Percentiles rank a stretch among this genome's conserved stretches.
Evolutionary conservation across 2,888 invertebrate species (phyloP).

Genomic region (Caenorhabditis sp.): DNA sequence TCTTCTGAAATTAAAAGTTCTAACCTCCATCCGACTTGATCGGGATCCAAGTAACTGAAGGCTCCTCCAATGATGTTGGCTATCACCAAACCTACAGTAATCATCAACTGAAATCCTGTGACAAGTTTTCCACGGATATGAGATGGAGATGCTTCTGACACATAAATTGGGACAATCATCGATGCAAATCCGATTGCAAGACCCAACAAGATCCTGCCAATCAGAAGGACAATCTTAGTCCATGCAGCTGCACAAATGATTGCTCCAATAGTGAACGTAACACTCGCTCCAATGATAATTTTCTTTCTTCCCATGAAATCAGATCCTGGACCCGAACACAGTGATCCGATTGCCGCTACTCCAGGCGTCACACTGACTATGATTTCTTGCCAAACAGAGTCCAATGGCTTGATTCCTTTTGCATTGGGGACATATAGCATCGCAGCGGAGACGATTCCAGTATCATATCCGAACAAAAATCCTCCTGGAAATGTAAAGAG

Average conservation of each 20-base stretch:
- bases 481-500: slow-evolving; percentile 57
- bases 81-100: slow-evolving; percentile 86
- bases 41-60: slow-evolving; percentile 84
- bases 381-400: slow-evolving; percentile 78
- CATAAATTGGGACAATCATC: slow-evolving; percentile 86
- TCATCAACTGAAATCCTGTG: slow-evolving; percentile 83
- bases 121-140: slow-evolving; percentile 84
- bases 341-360: slow-evolving; percentile 74
- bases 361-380: slow-evolving; percentile 79
- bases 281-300: slow-evolving; percentile 85
- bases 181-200: slow-evolving; percentile 77
- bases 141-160: slow-evolving; percentile 85
- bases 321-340: slow-evolving; percentile 84
- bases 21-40: slow-evolving; percentile 85
- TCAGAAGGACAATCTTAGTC: slow-evolving; percentile 70
- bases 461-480: slow-evolving; percentile 85
- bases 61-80: slow-evolving; percentile 85
- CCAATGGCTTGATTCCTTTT: slow-evolving; percentile 73
- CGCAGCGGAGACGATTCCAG: slow-evolving; percentile 86
- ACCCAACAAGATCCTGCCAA: slow-evolving; percentile 75
- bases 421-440: slow-evolving; percentile 76
- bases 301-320: slow-evolving; percentile 85
- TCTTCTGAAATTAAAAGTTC: too few relatives aligned
- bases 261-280: slow-evolving; percentile 85
- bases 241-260: slow-evolving; percentile 81